Evolutionary conservation across 2,113 vertebrate genomes (phyloP), one percentile per base, ranked within the genome.

Genomic region (Polyodon spathula): DNA sequence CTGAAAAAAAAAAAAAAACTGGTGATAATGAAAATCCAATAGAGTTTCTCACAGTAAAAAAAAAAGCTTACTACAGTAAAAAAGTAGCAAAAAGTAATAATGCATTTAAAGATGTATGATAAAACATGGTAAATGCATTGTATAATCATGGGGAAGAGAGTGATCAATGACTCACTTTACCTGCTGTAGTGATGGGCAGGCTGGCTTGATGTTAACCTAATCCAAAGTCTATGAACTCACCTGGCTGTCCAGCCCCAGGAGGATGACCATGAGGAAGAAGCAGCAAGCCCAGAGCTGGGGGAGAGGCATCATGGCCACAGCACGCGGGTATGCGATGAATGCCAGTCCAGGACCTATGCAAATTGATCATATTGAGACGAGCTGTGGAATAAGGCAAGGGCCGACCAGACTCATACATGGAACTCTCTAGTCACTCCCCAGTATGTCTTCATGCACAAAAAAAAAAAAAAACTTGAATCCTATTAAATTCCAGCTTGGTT

Each of bases 211-310:
- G 27, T 27, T 27, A 27, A 27, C 27, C 27, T 27, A 27, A 3
- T 27, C 27, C 27, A 27, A 3, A 27, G 3, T 1, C 1, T 27
- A 27, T 1, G 27, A 27, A 27, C 37, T 17, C 9, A 56, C 54
- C 54, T 56, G 54, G 37, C 54, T 56, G 37, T 56, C 54, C 54
- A 56, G 2, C 10, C 54, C 54, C 16, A 56, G 15, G 2, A 56
- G 3, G 37, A 56, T 56, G 54, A 56, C 9, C 54, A 56, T 56
- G 54, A 56, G 16, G 54, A 56, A 56, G 54, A 56, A 56, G 5
- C 54, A 56, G 10, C 7, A 8, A 2, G 54, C 16, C 54, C 54
- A 56, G 10, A 56, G 54, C 54, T 56, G 54, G 11, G 54, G 54
- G 8, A 56, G 4, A 3, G 54, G 54, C 54, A 56, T 56, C 54